Evolutionary conservation across 2,797 vertebrate species (phyloP).

Genomic region (Brachymystax lenok): DNA sequence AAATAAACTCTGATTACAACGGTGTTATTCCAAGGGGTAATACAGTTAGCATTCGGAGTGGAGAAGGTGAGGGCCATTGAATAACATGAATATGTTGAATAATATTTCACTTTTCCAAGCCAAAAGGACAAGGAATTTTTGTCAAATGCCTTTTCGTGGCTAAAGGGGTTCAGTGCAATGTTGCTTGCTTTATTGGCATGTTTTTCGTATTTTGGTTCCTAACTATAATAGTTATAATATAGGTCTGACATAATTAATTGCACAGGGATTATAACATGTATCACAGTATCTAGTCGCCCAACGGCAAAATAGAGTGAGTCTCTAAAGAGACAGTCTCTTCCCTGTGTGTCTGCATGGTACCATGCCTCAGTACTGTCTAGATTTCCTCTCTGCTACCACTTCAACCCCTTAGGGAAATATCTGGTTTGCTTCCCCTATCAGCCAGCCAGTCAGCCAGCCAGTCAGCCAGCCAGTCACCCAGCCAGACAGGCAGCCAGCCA

Average conservation of each 20-base stretch:
- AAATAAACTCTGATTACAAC: background rate
- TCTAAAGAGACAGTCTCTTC: background rate
- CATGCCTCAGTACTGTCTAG: slow-evolving; percentile 28
- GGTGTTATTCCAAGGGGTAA: background rate
- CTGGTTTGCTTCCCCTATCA: slow-evolving; percentile 54
- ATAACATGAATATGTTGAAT: background rate
- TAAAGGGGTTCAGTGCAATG: background rate
- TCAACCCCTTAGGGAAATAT: slow-evolving; percentile 60
- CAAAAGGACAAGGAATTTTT: background rate
- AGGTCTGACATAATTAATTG: background rate
- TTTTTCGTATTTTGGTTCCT: background rate
- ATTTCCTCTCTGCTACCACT: slow-evolving; percentile 28
- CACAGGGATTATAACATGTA: slow-evolving; percentile 2
- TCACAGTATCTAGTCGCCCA: slow-evolving; percentile 22
- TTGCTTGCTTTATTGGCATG: background rate
- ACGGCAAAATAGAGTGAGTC: slow-evolving; percentile 32
- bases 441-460: slow-evolving; percentile 34
- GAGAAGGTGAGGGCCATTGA: background rate
- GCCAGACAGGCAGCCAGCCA: slow-evolving; percentile 27
- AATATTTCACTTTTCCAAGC: background rate
- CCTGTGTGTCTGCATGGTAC: background rate
- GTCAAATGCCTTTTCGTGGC: background rate
- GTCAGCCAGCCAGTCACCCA: background rate
- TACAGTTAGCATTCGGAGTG: background rate
- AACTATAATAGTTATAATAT: background rate